Percentiles rank a stretch among this genome's conserved stretches.
Evolutionary conservation across 2,797 vertebrate species (phyloP).

Genomic region (Sarcoramphus papa): DNA sequence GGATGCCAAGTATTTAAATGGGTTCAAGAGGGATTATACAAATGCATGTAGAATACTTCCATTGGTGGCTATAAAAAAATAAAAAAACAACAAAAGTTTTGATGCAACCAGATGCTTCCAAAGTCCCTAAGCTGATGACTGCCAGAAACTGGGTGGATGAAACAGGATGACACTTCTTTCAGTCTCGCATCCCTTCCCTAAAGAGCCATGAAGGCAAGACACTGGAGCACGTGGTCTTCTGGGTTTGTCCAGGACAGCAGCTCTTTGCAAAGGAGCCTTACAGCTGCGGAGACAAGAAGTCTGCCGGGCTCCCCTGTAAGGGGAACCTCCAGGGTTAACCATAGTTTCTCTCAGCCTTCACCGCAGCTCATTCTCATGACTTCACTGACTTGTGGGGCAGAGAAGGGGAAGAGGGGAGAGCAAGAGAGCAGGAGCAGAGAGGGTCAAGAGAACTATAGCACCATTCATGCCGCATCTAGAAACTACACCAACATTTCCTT

Average conservation of each 20-base stretch:
- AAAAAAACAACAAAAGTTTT: neutral
- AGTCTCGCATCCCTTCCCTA: neutral
- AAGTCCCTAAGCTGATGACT: neutral
- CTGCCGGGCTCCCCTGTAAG: neutral
- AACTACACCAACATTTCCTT: neutral
- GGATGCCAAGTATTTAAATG: constrained; percentile 47
- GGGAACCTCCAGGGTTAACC: constrained; percentile 36
- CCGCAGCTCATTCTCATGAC: neutral
- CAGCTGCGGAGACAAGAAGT: neutral
- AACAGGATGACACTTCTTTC: neutral
- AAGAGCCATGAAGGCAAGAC: neutral
- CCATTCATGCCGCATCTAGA: neutral
- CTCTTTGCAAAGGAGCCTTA: neutral
- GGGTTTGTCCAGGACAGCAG: neutral
- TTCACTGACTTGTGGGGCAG: neutral
- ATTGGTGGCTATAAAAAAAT: neutral
- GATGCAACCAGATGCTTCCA: constrained; percentile 15
- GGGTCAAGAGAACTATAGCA: neutral
- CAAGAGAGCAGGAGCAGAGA: neutral
- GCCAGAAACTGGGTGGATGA: neutral
- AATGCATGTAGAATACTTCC: constrained; percentile 3
- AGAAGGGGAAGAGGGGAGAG: neutral
- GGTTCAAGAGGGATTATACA: constrained; percentile 38
- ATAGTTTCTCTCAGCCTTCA: neutral
- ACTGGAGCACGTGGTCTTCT: neutral